phyloP scores from a whole-genome alignment of 2,797 vertebrate genomes.

The Onychomys arenicola region DNA sequence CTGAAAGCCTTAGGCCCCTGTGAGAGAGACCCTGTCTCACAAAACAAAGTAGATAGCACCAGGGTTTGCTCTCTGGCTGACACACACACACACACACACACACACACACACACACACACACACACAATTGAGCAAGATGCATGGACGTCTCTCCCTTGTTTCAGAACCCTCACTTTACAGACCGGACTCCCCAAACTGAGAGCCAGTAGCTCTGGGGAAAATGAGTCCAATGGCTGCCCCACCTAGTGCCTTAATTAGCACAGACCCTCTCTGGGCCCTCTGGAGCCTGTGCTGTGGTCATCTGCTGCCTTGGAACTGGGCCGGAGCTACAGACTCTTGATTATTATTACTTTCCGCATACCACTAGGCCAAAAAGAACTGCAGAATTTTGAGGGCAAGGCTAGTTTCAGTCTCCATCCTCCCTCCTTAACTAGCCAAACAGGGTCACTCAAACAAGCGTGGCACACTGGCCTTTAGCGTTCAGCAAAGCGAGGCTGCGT shows the following conservation, averaged over 20 bases:
- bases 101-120: not conserved
- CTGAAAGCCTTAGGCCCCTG: not conserved
- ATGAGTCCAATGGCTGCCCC: not conserved
- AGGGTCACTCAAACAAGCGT: not conserved
- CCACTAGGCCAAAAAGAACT: not conserved
- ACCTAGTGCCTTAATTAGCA: fast-evolving
- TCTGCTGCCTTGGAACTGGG: not conserved
- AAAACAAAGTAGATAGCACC: not conserved
- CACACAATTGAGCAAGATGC: not conserved
- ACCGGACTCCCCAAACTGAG: not conserved
- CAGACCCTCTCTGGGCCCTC: not conserved
- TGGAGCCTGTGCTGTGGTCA: not conserved
- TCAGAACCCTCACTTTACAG: not conserved
- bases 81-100: not conserved
- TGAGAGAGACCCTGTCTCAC: not conserved
- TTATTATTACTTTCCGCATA: not conserved
- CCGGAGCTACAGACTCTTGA: not conserved
- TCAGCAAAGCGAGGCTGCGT: slow-evolving; percentile 40
- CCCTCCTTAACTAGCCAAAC: not conserved
- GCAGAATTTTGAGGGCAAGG: not conserved
- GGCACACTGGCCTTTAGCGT: not conserved
- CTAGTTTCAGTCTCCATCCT: not conserved
- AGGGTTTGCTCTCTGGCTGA: not conserved
- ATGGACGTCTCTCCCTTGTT: not conserved
- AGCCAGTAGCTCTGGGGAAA: not conserved